phyloP scores from a whole-genome alignment of 2,888 invertebrate genomes.

The Drosophila barbarae region DNA sequence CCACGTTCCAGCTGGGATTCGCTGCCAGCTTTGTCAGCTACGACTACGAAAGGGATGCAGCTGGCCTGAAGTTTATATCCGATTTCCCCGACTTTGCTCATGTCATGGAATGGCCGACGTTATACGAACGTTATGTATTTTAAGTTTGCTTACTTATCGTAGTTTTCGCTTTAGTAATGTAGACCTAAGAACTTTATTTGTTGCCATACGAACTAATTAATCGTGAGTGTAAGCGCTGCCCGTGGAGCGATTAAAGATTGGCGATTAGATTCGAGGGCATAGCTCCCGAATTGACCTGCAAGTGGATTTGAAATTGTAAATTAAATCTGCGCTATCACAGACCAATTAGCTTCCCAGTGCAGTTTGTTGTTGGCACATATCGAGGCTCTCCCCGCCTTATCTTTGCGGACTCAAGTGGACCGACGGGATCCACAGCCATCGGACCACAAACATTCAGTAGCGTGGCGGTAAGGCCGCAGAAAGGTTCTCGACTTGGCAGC shows the following conservation, averaged over 20 bases:
- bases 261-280: conserved; percentile 15
- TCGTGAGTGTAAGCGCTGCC: not conserved
- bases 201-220: conserved; percentile 2
- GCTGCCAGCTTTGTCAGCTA: conserved; percentile 81
- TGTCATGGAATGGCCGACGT: conserved; percentile 81
- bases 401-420: conserved; percentile 11
- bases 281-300: conserved; percentile 15
- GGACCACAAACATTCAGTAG: conserved; percentile 18
- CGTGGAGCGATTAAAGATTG: conserved; percentile 8
- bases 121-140: conserved; percentile 78
- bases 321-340: conserved; percentile 14
- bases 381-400: conserved; percentile 10
- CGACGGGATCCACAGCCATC: not conserved
- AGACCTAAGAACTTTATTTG: conserved; percentile 4
- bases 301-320: conserved; percentile 16
- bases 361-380: conserved; percentile 11
- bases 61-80: conserved; percentile 79
- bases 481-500: conserved; percentile 2
- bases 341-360: conserved; percentile 1
- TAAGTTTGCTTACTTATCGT: conserved; percentile 35
- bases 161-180: conserved; percentile 1
- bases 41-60: conserved; percentile 78
- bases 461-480: conserved; percentile 2
- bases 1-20: conserved; percentile 79
- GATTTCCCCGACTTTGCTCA: conserved; percentile 81